These are phyloP conservation scores for Todiramphus saurophagus DNA, from an alignment of 2,113 vertebrate genomes.

Conservation along the genomic window DNA sequence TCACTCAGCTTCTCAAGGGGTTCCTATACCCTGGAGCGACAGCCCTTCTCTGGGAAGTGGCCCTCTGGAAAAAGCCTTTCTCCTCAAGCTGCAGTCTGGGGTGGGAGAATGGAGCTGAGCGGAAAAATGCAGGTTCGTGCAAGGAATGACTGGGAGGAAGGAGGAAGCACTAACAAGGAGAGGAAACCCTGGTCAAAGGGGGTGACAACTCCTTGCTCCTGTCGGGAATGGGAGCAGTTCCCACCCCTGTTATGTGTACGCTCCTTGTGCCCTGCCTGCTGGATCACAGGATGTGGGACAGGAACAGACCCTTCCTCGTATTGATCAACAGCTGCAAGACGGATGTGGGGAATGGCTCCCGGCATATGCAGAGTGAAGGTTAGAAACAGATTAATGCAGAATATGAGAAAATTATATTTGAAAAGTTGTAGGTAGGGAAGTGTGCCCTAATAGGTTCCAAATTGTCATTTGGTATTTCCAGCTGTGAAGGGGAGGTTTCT, in stretches of 20 bases:
- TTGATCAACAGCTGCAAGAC: neutral
- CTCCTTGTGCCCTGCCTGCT: neutral
- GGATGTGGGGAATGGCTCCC: neutral
- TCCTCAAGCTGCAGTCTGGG: neutral
- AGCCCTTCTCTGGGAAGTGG: neutral
- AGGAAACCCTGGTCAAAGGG: neutral
- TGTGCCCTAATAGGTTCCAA: neutral
- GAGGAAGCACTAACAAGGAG: neutral
- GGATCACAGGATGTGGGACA: neutral
- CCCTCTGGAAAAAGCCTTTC: neutral
- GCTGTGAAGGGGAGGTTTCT: neutral
- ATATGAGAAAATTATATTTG: neutral
- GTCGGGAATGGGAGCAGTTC: neutral
- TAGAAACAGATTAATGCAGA: neutral
- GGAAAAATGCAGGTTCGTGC: neutral
- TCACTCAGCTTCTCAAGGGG: neutral
- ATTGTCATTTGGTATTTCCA: neutral
- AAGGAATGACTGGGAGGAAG: neutral
- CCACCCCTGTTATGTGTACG: accelerated
- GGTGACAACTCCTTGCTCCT: neutral
- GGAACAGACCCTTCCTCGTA: neutral
- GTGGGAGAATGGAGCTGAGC: neutral
- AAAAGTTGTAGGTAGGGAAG: neutral
- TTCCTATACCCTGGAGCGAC: neutral
- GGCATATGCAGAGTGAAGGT: neutral